Base-by-base conservation (phyloP, 2,113 vertebrate genomes). In the Lichenostomus cassidix region DNA sequence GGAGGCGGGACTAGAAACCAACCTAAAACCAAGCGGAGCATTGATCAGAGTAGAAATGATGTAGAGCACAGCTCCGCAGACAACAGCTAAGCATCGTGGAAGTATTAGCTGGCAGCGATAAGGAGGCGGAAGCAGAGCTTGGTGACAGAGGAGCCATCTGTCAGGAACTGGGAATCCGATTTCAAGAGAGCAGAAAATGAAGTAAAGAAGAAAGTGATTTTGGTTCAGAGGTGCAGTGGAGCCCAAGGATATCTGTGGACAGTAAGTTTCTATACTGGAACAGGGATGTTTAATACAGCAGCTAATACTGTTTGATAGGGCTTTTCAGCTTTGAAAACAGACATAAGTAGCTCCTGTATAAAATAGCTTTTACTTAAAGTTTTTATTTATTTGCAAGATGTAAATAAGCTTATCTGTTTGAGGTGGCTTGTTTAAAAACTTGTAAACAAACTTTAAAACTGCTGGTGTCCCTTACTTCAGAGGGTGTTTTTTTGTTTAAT, bases 31-130 rank as follows among this genome's bases (percentile, higher is more conserved):
- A 97, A 95, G 97, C 95, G 15, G 92, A 96, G 95, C 97, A 98
- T 97, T 97, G 98, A 98, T 97, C 97, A 97, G 97, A 94, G 96
- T 94, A 96, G 97, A 94, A 97, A 97, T 97, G 94, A 97, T 98
- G 97, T 97, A 98, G 97, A 97, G 93, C 96, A 89, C 95, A 94
- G 97, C 92, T 95, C 96, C 18, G 29, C 94, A 94, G 97, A 96
- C 97, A 95, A 81, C 97, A 96, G 96, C 96, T 93, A 90, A 97
- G 97, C 97, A 88, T 96, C 83, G 95, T 94, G 97, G 97, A 98
- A 97, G 93, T 95, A 97, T 95, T 98, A 97, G 96, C 98, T 98
- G 97, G 96, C 97, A 97, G 92, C 80, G 87, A 96, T 97, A 96
- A 97, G 83, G 89, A 97, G 95, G 91, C 94, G 94, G 93, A 96